Evolutionary conservation across 2,797 vertebrate species (phyloP), one percentile per base, ranked within the genome.

Genomic region (Bradypus variegatus): DNA sequence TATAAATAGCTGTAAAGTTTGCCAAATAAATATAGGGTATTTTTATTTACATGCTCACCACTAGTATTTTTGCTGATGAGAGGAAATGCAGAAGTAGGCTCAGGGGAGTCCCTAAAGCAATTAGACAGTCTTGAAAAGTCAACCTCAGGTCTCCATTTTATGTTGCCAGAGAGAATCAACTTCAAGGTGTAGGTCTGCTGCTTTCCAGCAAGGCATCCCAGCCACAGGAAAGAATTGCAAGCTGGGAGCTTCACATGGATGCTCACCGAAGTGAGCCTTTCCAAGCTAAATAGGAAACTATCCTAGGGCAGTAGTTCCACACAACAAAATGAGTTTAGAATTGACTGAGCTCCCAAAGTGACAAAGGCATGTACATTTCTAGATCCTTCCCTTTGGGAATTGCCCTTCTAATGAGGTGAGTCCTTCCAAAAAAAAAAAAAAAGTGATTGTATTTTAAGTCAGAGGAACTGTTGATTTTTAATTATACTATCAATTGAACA

Each of bases 401-500:
- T 58, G 45, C 18, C 41, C 41, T n/a, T 88, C 62, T 81, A 83
- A 55, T 67, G 70, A 73, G 19, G 9, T 38, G 58, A 14, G 23
- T 29, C 38, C 41, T 94, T 82, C 25, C 9, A 27, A 85, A 85
- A 36, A 64, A 94, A 93, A 23, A 75, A 67, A 41, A 73, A 29
- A 85, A 50, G 55, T 38, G n/a, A 50, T 31, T 76, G 13, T 67
- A 36, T 88, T 65, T 69, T 78, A 62, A 86, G 36, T 89, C 41
- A 90, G 67, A 89, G 81, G 92, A 91, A 92, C 53, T n/a, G 88
- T 31, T 89, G n/a, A 84, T 72, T 31, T 76, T 91, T 88, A 79
- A 36, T 93, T 86, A 50, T 2, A 78, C 9, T 25, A 69, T 48
- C 9, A 31, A 76, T 58, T 80, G 72, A 73, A 80, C 67, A 80